These are phyloP conservation scores for Peromyscus melanophrys DNA, from an alignment of 2,797 vertebrate species.

Conservation along the genomic window DNA sequence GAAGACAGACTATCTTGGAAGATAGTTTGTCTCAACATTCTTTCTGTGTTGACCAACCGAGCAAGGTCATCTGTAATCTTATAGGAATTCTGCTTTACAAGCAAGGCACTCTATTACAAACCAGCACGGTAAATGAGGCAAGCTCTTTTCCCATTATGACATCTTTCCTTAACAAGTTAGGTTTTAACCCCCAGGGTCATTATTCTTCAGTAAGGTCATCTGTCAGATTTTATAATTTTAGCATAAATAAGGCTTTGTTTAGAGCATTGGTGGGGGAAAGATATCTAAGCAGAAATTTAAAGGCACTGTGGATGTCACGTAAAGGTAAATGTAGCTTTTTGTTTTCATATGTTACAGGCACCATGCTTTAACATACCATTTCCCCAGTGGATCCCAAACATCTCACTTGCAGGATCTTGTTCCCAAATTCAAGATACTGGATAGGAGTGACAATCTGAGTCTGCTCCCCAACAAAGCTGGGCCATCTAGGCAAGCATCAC, in stretches of 20 bases:
- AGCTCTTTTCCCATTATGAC: not conserved
- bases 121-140: not conserved
- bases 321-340: not conserved
- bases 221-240: not conserved
- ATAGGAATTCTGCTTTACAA: not conserved
- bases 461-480: not conserved
- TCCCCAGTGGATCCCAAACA: not conserved
- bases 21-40: not conserved
- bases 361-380: not conserved
- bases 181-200: not conserved
- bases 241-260: not conserved
- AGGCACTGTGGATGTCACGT: not conserved
- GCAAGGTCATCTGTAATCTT: not conserved
- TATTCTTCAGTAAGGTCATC: no score
- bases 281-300: not conserved
- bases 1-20: not conserved
- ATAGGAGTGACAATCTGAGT: not conserved
- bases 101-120: not conserved
- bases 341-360: not conserved
- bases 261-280: not conserved
- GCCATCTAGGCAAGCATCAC: not conserved
- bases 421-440: not conserved
- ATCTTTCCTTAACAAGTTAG: not conserved
- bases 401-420: not conserved
- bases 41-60: not conserved